These are phyloP conservation scores for Mirza zaza DNA, from an alignment of 2,113 vertebrate genomes.

Conservation along the genomic window DNA sequence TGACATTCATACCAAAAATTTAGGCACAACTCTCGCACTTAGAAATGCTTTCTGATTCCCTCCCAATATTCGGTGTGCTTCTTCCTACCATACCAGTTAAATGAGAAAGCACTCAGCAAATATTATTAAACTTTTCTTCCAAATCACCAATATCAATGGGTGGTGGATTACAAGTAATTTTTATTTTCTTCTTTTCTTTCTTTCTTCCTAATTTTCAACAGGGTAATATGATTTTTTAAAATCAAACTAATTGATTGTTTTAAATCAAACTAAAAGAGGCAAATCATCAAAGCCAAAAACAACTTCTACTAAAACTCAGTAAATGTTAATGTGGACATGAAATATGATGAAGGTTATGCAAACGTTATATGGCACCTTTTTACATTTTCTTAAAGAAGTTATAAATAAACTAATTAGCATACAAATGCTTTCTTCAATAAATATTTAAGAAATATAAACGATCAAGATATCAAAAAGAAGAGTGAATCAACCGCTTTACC, in stretches of 20 bases:
- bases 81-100: not conserved
- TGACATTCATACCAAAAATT: not conserved
- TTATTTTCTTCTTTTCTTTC: slow-evolving; percentile 7
- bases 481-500: slow-evolving; percentile 81
- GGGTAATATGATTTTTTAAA: not conserved
- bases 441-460: slow-evolving; percentile 50
- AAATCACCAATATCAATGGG: not conserved
- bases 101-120: not conserved
- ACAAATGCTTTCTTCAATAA: slow-evolving; percentile 55
- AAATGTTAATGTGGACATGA: not conserved
- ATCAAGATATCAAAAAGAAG: slow-evolving; percentile 16
- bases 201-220: slow-evolving; percentile 26
- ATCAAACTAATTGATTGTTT: too few relatives aligned
- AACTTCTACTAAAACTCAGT: not conserved
- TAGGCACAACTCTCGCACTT: not conserved
- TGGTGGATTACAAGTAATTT: not conserved
- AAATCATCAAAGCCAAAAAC: slow-evolving; percentile 45
- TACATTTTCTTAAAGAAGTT: not conserved
- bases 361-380: not conserved
- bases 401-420: not conserved
- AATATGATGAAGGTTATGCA: not conserved
- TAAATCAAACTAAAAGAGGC: slow-evolving; percentile 21
- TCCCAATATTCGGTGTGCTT: not conserved
- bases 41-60: not conserved
- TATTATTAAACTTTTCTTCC: not conserved